Conservation (phyloP, 2,888 invertebrate genomes). For the Meghimatium bilineatum region DNA sequence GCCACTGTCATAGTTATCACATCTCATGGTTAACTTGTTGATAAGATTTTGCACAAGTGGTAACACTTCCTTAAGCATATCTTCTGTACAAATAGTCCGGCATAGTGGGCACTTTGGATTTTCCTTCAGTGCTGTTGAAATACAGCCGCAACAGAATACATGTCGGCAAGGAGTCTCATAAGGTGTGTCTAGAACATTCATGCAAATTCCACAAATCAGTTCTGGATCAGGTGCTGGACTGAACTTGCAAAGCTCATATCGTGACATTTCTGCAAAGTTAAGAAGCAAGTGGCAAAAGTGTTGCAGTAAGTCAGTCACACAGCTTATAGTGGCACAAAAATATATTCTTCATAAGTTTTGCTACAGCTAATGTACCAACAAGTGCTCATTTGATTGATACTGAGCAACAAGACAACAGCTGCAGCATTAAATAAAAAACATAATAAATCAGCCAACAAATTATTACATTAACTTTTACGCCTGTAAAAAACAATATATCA, state of each 20-base stretch:
- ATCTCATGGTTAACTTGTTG: conserved; percentile 67
- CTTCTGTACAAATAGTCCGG: conserved; percentile 56
- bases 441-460: too few relatives aligned
- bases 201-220: conserved; percentile 72
- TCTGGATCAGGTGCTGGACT: conserved; percentile 69
- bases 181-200: conserved; percentile 69
- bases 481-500: too few relatives aligned
- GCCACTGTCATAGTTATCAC: conserved; percentile 66
- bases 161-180: conserved; percentile 73
- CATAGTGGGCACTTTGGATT: conserved; percentile 70
- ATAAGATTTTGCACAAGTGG: conserved; percentile 72
- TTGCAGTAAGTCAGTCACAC: too few relatives aligned
- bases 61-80: conserved; percentile 64
- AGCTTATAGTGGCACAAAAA: too few relatives aligned
- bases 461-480: too few relatives aligned
- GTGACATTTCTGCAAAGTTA: conserved; percentile 37
- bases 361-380: too few relatives aligned
- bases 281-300: neutral
- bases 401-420: too few relatives aligned
- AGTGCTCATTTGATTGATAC: too few relatives aligned
- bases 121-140: conserved; percentile 64
- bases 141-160: conserved; percentile 73
- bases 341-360: too few relatives aligned
- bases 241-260: conserved; percentile 72
- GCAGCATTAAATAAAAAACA: too few relatives aligned